phyloP scores from a whole-genome alignment of 2,113 vertebrate species.

The Eonycteris spelaea region DNA sequence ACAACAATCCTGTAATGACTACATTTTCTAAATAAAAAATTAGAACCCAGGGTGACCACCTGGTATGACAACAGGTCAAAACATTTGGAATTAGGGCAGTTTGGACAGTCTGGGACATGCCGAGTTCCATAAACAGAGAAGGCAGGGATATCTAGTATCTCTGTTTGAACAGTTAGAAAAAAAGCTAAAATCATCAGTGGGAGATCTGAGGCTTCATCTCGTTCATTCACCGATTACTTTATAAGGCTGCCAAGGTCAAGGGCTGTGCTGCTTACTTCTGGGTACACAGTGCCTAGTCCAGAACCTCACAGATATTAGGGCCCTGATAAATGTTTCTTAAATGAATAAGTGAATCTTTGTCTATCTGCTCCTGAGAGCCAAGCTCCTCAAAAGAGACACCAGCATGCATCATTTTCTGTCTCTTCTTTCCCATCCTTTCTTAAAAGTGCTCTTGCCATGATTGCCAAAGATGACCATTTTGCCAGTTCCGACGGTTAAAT shows the following conservation, averaged over 20 bases:
- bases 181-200: background rate
- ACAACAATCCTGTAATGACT: background rate
- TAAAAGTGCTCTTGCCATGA: background rate
- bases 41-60: background rate
- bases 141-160: background rate
- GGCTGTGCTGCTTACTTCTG: background rate
- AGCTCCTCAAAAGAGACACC: constrained; percentile 9
- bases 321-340: background rate
- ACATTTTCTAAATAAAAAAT: constrained; percentile 37
- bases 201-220: background rate
- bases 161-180: background rate
- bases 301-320: background rate
- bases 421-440: background rate
- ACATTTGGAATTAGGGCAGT: background rate
- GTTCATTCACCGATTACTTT: background rate
- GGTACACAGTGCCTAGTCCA: background rate
- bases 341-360: background rate
- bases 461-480: background rate
- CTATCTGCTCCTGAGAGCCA: background rate
- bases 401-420: constrained; percentile 3
- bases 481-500: background rate
- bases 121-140: background rate
- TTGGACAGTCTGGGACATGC: background rate
- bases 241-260: background rate
- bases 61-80: background rate